phyloP scores from a whole-genome alignment of 2,888 invertebrate species.

The Chrysomela aeneicollis region DNA sequence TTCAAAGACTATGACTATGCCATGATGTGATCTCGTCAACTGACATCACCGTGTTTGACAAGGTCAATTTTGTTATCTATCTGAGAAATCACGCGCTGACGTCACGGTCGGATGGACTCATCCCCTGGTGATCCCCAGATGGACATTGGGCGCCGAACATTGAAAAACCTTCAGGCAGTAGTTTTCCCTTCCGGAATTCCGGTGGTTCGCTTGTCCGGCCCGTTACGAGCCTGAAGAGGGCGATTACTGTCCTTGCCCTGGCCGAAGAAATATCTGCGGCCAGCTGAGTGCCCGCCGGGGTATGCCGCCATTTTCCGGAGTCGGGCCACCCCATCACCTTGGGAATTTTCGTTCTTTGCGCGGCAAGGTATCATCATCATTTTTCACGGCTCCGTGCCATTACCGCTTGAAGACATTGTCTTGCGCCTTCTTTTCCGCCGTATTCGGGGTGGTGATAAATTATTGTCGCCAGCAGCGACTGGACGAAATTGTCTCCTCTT shows the following conservation, averaged over 20 bases:
- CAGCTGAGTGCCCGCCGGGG: slow-evolving; percentile 12
- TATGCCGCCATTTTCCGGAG: slow-evolving; percentile 36
- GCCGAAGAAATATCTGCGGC: slow-evolving; percentile 57
- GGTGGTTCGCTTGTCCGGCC: slow-evolving; percentile 57
- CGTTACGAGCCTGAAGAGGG: slow-evolving; percentile 61
- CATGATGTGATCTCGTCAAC: no score
- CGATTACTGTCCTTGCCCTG: slow-evolving; percentile 56
- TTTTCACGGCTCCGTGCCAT: slow-evolving; percentile 61
- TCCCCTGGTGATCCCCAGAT: no score
- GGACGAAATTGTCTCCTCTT: no score
- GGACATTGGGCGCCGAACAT: not conserved
- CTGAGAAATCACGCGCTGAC: no score
- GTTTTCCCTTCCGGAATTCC: not conserved
- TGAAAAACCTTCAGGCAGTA: not conserved
- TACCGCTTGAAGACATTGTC: slow-evolving; percentile 61
- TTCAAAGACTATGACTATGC: no score
- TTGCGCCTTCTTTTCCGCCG: slow-evolving; percentile 48
- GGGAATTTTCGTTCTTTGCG: slow-evolving; percentile 56
- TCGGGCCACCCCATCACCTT: slow-evolving; percentile 33
- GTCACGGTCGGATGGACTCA: no score
- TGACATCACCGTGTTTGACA: no score
- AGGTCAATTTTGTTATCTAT: no score
- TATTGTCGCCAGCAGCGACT: slow-evolving; percentile 49
- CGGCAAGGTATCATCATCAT: slow-evolving; percentile 60
- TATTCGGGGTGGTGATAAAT: slow-evolving; percentile 60